Conservation (phyloP, 1,140 invertebrate species). For the Limonius californicus region DNA sequence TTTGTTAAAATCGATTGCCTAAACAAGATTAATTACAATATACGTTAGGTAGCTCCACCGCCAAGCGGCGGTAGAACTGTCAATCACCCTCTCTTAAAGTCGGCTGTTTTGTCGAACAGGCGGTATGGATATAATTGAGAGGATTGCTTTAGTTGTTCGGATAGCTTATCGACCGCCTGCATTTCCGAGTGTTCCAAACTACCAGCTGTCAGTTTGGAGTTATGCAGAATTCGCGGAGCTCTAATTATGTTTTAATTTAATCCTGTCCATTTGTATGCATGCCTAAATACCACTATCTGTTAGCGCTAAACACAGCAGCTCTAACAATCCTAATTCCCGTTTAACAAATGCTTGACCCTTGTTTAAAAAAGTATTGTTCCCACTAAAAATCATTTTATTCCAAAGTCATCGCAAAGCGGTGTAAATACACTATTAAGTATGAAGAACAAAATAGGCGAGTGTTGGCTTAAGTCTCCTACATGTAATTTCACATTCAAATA, state of each 20-base stretch:
- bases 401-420: background rate
- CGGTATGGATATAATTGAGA: background rate
- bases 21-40: constrained; percentile 22
- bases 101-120: background rate
- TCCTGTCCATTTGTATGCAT: constrained; percentile 6
- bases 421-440: too few species aligned
- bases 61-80: constrained; percentile 11
- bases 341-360: background rate
- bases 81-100: constrained; percentile 14
- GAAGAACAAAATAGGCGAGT: too few species aligned
- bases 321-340: background rate
- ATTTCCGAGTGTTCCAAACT: background rate
- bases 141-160: background rate
- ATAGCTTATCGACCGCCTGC: background rate
- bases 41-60: constrained; percentile 16
- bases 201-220: constrained; percentile 9
- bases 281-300: constrained; percentile 1
- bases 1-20: constrained; percentile 16
- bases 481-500: too few species aligned
- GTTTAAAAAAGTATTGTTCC: background rate
- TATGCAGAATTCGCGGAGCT: constrained; percentile 9
- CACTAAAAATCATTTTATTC: background rate
- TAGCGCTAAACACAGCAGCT: background rate
- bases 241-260: constrained; percentile 14
- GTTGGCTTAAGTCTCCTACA: too few species aligned